Evolutionary conservation across 2,797 vertebrate genomes (phyloP), one percentile per base, ranked within the genome.

Genomic region (Gymnoscopelus braueri): DNA sequence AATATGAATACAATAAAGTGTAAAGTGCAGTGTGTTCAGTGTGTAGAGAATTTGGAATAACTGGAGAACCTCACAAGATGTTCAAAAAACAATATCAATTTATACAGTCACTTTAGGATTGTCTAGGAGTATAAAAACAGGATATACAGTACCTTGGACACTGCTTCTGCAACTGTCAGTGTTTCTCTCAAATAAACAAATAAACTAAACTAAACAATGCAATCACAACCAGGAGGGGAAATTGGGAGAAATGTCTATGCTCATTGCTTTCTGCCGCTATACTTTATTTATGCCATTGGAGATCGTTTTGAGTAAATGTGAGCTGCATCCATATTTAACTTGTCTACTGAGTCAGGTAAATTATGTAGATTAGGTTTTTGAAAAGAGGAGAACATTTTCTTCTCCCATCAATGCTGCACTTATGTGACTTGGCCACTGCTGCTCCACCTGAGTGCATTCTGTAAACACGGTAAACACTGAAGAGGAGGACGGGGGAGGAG

Each of bases 281-380:
- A 19, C 47, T 66, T 51, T 55, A 66, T 71, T 60, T 57, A 57
- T 63, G 69, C 48, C 9, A 14, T 19, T 14, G 29, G 69, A 76
- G 64, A 35, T 64, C 64, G 24, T 61, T 76, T 61, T 61, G 32
- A 72, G 53, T 71, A 75, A 80, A 71, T 69, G 67, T 32, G 53
- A 74, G 61, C 60, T 67, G 64, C 84, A 79, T 80, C 71, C 75
- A 79, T 80, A 79, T 79, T 79, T 73, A 80, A 78, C 71, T 67
- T 64, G 70, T 78, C 65, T 72, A 65, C 67, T 58, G 81, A 86
- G 77, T 82, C 67, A 63, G 69, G 75, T 61, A 81, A 79, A 84
- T 83, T 77, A 84, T 83, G 82, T 52, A 87, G 78, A 87, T 86
- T 70, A 72, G 64, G 68, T 84, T 78, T 78, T 76, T 79, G 71